Conservation (phyloP, 2,113 vertebrate species). For the Entelurus aequoreus region DNA sequence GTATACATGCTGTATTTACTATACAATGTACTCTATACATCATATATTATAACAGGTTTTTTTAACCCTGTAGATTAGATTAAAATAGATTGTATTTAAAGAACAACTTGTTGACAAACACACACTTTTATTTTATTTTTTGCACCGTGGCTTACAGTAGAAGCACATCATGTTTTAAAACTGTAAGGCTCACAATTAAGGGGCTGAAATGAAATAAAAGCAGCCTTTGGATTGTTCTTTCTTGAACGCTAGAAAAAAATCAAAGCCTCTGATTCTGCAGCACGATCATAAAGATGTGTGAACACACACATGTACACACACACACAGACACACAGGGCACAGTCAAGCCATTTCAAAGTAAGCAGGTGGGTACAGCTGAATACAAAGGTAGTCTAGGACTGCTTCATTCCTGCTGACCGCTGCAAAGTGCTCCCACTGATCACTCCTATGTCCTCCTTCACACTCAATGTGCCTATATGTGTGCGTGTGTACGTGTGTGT, state of each 20-base stretch:
- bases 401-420: conserved; percentile 60
- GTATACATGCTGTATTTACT: no score
- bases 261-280: conserved; percentile 21
- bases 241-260: conserved; percentile 18
- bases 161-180: not conserved
- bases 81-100: no score
- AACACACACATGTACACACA: conserved; percentile 12
- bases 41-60: no score
- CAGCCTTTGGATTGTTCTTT: conserved; percentile 1
- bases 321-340: conserved; percentile 25
- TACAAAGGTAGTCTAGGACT: conserved; percentile 57
- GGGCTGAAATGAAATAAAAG: conserved; percentile 20
- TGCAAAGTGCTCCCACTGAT: conserved; percentile 69
- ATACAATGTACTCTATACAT: no score
- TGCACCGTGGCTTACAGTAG: not conserved
- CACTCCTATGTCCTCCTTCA: conserved; percentile 68
- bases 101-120: not conserved
- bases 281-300: conserved; percentile 38
- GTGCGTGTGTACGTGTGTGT: conserved; percentile 9
- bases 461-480: conserved; percentile 14
- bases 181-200: not conserved
- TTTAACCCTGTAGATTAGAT: no score
- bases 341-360: conserved; percentile 41
- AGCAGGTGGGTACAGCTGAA: conserved; percentile 66
- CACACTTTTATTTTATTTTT: not conserved